Percentiles rank a stretch among this genome's conserved stretches.
These are phyloP conservation scores for Recurvirostra avosetta DNA, from an alignment of 2,113 vertebrate genomes.

Conservation along the genomic window DNA sequence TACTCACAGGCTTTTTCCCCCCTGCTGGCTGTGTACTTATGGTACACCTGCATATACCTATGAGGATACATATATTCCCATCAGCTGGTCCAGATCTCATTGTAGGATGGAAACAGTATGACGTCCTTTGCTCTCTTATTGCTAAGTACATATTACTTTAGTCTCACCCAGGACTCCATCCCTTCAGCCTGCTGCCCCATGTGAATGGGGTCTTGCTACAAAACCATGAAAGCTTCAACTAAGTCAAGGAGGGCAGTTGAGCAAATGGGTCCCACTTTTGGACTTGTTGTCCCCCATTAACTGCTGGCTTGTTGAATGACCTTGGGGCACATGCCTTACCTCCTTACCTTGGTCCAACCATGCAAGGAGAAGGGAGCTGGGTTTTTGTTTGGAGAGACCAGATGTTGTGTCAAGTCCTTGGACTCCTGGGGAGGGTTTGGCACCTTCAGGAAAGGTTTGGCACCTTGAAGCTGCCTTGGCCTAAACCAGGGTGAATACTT, in stretches of 20 bases:
- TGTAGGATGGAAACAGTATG: background rate
- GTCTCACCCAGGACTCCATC: background rate
- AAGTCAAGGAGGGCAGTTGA: background rate
- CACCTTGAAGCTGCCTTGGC: background rate
- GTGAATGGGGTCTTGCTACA: background rate
- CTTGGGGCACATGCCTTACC: rapidly evolving
- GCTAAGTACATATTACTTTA: rapidly evolving
- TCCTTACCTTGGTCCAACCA: background rate
- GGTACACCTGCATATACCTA: background rate
- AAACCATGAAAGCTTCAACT: background rate
- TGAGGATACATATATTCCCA: background rate
- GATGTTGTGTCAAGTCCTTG: background rate
- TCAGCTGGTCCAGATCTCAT: rapidly evolving
- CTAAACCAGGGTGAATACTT: background rate
- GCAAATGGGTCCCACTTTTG: background rate
- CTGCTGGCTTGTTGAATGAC: background rate
- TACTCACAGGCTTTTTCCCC: background rate
- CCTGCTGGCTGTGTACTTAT: no score
- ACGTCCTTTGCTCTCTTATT: background rate
- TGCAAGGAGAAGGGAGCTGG: background rate
- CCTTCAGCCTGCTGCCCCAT: background rate
- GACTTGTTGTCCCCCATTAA: background rate
- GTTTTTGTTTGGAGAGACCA: rapidly evolving
- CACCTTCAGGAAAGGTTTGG: background rate
- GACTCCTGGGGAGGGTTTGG: background rate